Conservation (phyloP, 2,888 invertebrate genomes). For the Drosophila cognata region DNA sequence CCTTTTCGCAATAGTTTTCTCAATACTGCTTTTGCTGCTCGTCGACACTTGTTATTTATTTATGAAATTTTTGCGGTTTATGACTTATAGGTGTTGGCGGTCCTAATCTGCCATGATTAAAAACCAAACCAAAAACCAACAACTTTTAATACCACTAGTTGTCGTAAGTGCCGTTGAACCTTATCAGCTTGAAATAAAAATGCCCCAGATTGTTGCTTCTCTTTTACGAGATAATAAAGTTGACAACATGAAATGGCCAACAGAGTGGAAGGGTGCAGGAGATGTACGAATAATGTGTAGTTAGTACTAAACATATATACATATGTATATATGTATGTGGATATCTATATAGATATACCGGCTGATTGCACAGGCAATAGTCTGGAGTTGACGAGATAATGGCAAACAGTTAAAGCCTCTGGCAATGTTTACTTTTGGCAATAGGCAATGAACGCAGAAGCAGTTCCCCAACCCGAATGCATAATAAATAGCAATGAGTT, state of each 20-base stretch:
- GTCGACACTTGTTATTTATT: conserved; percentile 33
- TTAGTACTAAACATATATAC: background rate
- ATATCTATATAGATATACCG: background rate
- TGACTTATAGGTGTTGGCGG: conserved; percentile 45
- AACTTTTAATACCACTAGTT: conserved; percentile 35
- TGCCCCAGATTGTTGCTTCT: conserved; percentile 47
- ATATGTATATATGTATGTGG: background rate
- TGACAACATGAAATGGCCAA: conserved; percentile 57
- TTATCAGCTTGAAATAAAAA: conserved; percentile 51
- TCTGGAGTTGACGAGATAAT: conserved; percentile 11
- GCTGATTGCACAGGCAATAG: conserved; percentile 8
- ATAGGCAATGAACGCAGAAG: background rate
- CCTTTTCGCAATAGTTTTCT: conserved; percentile 50
- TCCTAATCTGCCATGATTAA: conserved; percentile 41
- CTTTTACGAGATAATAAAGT: conserved; percentile 64
- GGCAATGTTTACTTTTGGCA: conserved; percentile 26
- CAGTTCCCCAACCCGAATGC: conserved; percentile 13
- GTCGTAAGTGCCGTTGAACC: conserved; percentile 12
- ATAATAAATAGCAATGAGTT: conserved; percentile 40
- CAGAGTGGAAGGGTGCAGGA: background rate
- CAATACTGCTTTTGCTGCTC: conserved; percentile 48
- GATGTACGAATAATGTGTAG: background rate
- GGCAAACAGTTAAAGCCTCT: conserved; percentile 37
- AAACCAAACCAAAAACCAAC: conserved; percentile 30
- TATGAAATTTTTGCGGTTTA: conserved; percentile 44